Evolutionary conservation across 2,888 invertebrate genomes (phyloP), one percentile per base, ranked within the genome.

Genomic region (Ganaspis brasiliensis): DNA sequence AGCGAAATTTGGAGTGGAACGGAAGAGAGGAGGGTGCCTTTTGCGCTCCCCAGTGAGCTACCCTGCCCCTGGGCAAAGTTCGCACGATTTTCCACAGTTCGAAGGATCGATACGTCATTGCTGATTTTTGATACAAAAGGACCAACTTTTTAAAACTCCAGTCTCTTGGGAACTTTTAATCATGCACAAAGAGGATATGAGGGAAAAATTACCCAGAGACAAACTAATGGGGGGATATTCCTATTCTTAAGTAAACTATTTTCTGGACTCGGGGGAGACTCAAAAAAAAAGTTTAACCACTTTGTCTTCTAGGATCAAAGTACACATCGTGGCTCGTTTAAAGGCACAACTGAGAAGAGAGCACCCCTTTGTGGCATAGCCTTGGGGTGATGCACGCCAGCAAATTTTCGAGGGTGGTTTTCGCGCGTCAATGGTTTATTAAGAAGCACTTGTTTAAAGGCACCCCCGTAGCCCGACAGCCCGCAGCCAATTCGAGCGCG

Each of bases 391-490:
- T 78, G 80, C 79, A 82, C 83, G 82, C 83, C 85, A 84, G 87
- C 87, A 85, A 89, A 89, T 90, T 90, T 91, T 88, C 87, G 89
- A 90, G 90, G 91, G 90, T 89, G 89, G 89, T 89, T 91, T 85
- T 90, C 87, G 87, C 90, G 89, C 91, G 89, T 91, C 90, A 90
- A 91, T 91, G 90, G 88, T 90, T 91, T 91, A 91, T 91, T 90
- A 91, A 91, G 90, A 88, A 91, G 91, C 90, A 91, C 91, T 90
- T 91, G 90, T 91, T 91, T 91, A 90, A 91, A 91, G 89, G 89
- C 89, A 87, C 86, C 89, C 88, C 88, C n/a, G n/a, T n/a, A n/a
- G n/a, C n/a, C n/a, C 87, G 87, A 89, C 86, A 87, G 88, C 83
- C 84, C 82, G 81, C 73, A 86, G 87, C 87, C 89, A 89, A 90